These are phyloP conservation scores for Orientallactaga bullata DNA, from an alignment of 2,113 vertebrate species.

Conservation along the genomic window DNA sequence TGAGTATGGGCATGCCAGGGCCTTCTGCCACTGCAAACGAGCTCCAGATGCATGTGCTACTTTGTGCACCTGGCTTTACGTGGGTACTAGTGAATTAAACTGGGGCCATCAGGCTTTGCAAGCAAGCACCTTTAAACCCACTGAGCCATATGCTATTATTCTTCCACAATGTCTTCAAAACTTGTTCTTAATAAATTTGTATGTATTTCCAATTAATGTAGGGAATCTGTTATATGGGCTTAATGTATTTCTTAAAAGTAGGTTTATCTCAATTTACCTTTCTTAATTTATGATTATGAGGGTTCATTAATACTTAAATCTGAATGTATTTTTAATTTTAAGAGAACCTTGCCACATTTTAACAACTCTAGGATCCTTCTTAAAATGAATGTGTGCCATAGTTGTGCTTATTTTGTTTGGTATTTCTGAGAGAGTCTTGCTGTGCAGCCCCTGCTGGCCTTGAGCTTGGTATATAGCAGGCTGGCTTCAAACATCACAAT, in stretches of 20 bases:
- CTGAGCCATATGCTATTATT: not conserved
- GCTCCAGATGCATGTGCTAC: no score
- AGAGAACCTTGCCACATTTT: not conserved
- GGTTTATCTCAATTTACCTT: not conserved
- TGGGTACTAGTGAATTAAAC: no score
- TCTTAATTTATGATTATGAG: constrained; percentile 24
- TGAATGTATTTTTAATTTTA: not conserved
- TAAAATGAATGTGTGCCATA: not conserved
- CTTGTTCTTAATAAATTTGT: not conserved
- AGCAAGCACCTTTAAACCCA: not conserved
- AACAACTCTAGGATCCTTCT: not conserved
- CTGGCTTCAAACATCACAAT: no score
- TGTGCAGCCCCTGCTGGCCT: not conserved
- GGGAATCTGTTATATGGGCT: not conserved
- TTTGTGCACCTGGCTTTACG: no score
- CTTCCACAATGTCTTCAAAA: not conserved
- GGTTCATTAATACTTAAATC: not conserved
- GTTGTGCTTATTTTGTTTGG: not conserved
- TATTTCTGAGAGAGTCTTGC: not conserved
- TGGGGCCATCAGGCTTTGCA: no score
- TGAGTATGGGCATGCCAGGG: no score
- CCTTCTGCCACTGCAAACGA: no score
- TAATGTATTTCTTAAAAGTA: constrained; percentile 24
- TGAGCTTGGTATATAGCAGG: not conserved
- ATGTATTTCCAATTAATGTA: not conserved